Conservation (phyloP, 2,888 invertebrate species). For the Baccha elongata region DNA sequence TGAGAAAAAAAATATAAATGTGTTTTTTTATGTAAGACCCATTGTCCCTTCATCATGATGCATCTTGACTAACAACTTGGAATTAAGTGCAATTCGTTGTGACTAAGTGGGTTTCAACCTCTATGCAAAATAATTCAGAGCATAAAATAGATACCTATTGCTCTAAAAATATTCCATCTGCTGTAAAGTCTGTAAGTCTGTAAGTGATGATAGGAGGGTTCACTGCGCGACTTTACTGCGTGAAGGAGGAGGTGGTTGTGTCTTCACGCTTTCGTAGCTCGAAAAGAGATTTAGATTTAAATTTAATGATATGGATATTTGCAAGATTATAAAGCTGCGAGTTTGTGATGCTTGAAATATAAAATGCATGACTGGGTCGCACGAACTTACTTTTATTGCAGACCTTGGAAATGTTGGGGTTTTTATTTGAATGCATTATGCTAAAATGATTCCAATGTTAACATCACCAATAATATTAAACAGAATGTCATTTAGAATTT, state of each 20-base stretch:
- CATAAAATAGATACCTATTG: background rate
- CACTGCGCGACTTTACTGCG: conserved; percentile 49
- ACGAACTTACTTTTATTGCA: too few species aligned
- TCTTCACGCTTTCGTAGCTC: conserved; percentile 68
- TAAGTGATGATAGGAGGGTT: conserved; percentile 32
- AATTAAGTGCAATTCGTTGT: conserved; percentile 67
- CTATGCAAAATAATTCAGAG: conserved; percentile 42
- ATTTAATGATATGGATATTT: conserved; percentile 40
- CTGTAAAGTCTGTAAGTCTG: background rate
- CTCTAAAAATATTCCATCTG: background rate
- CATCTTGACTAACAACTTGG: conserved; percentile 56
- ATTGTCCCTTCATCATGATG: conserved; percentile 25
- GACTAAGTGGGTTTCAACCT: conserved; percentile 63
- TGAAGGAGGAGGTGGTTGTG: conserved; percentile 53
- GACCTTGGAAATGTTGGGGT: too few species aligned
- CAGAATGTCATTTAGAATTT: too few species aligned
- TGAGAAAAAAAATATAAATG: conserved; percentile 8
- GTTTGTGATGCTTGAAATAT: conserved; percentile 11
- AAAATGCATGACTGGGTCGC: too few species aligned
- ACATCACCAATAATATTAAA: too few species aligned
- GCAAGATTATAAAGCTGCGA: conserved; percentile 50
- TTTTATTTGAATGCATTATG: too few species aligned
- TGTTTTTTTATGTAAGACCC: conserved; percentile 9
- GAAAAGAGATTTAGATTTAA: conserved; percentile 57
- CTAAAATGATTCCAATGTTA: too few species aligned